Base-by-base conservation (phyloP, 2,113 vertebrate genomes). In the Micromys minutus region DNA sequence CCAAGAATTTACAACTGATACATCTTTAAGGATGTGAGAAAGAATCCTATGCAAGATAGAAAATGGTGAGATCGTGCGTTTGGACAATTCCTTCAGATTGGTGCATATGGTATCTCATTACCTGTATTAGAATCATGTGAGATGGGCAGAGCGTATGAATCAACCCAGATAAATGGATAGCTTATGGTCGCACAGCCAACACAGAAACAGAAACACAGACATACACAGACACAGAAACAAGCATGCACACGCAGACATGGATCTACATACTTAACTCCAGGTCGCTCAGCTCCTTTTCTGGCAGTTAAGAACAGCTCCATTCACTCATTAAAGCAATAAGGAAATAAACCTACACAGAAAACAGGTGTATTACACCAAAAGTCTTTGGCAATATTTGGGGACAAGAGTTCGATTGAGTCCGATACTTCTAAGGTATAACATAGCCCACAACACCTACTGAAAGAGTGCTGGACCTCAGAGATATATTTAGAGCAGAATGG, bases 361-460 rank as follows among this genome's bases (percentile, higher is more conserved):
- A 47, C 16, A 36, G 63, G 50, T 36, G 50, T 71, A 76, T 61
- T 77, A 77, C 12, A 76, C 69, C 50, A 87, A 85, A 88, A 39
- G 47, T 89, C 67, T 75, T 75, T 80, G 79, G 75, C 75, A 93
- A 42, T 52, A 36, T 59, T 81, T 87, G 36, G n/a, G 36, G 55
- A 96, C 61, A 89, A 95, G 74, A 96, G 19, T 39, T 42, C 39
- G 65, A 4, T 71, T 90, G 93, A 94, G n/a, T 81, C 94, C 42
- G 61, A 72, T 22, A 71, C 85, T 96, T 94, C 89, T 79, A 59
- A 91, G 57, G 61, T 83, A 50, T 93, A 94, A 92, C 88, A 61
- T 94, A 92, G 59, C 13, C 47, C 79, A 90, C 47, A 71, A 24
- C 29, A 52, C 86, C 91, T 79, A 95, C 81, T 95, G 80, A 94